phyloP scores from a whole-genome alignment of 2,888 invertebrate species.

The Pandemis corylana region DNA sequence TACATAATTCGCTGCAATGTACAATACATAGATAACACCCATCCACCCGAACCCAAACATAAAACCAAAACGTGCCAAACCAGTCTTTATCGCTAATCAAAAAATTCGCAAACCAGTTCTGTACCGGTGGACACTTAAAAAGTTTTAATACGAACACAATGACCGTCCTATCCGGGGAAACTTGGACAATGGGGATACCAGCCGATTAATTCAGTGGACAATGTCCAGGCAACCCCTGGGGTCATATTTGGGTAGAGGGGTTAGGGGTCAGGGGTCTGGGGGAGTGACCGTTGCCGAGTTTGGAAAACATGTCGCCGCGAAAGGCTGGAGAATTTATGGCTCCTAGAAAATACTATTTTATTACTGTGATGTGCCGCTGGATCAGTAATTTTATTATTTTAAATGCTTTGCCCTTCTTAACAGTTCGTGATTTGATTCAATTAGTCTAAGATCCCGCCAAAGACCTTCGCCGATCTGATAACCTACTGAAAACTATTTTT shows the following conservation, averaged over 20 bases:
- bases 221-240: slow-evolving; percentile 71
- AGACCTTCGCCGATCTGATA: no score
- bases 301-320: slow-evolving; percentile 74
- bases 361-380: background rate
- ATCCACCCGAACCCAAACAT: background rate
- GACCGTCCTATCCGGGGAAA: slow-evolving; percentile 65
- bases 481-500: no score
- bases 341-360: slow-evolving; percentile 47
- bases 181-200: slow-evolving; percentile 74
- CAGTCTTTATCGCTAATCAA: slow-evolving; percentile 27
- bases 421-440: no score
- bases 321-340: slow-evolving; percentile 73
- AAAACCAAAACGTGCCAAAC: slow-evolving; percentile 34
- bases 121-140: slow-evolving; percentile 74
- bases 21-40: background rate
- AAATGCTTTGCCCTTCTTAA: no score
- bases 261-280: slow-evolving; percentile 78
- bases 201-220: slow-evolving; percentile 81
- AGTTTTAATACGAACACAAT: slow-evolving; percentile 80
- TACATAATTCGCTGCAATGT: background rate
- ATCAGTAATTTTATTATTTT: slow-evolving; percentile 15
- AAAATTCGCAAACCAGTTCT: slow-evolving; percentile 45
- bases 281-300: slow-evolving; percentile 77
- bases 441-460: no score
- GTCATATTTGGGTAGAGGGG: slow-evolving; percentile 83